These are phyloP conservation scores for Chouioia cunea DNA, from an alignment of 2,888 invertebrate species.

Conservation along the genomic window DNA sequence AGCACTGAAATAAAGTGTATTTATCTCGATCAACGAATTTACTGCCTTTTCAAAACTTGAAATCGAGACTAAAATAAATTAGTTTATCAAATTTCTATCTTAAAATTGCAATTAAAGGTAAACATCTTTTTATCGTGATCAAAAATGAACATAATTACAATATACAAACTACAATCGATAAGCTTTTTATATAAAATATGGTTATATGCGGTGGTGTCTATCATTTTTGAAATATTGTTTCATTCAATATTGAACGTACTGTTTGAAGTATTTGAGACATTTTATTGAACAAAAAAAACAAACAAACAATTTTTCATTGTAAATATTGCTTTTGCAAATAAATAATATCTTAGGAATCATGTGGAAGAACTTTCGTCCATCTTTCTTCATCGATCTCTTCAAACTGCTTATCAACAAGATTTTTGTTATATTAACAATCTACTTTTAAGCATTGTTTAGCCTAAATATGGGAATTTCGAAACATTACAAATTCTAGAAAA, in stretches of 20 bases:
- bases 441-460: too few species aligned
- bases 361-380: constrained; percentile 25
- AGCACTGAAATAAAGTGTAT: background rate
- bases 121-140: background rate
- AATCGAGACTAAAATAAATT: background rate
- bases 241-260: too few species aligned
- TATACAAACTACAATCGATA: too few species aligned
- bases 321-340: background rate
- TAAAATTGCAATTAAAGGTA: background rate
- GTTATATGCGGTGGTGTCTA: too few species aligned
- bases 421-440: background rate
- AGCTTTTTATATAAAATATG: too few species aligned
- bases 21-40: background rate
- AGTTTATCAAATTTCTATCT: background rate
- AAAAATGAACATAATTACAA: constrained; percentile 5
- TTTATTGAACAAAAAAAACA: background rate
- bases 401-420: constrained; percentile 5
- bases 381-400: constrained; percentile 1
- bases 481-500: too few species aligned
- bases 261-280: background rate
- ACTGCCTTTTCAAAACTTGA: background rate
- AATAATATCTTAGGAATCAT: constrained; percentile 10
- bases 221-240: too few species aligned
- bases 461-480: too few species aligned
- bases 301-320: constrained; percentile 2